Conservation (phyloP, 1,140 invertebrate species). For the Macrobrachium nipponense region DNA sequence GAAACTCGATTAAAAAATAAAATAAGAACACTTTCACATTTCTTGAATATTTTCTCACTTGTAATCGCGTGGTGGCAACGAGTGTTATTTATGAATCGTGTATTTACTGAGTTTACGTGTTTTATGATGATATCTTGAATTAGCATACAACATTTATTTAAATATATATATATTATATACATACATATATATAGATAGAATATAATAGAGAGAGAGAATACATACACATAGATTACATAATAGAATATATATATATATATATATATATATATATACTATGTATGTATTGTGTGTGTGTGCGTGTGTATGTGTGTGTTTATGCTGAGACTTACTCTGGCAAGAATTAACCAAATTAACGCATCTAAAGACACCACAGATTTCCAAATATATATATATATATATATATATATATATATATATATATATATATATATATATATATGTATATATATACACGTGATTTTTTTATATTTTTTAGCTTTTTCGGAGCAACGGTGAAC, state of each 20-base stretch:
- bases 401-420: too few species aligned
- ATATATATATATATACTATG: background rate
- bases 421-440: too few species aligned
- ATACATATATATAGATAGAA: conserved; percentile 10
- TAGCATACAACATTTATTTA: background rate
- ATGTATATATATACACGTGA: too few species aligned
- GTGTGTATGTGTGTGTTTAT: background rate
- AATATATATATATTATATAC: background rate
- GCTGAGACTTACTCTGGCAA: background rate
- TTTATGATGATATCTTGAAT: too few species aligned
- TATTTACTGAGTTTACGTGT: too few species aligned
- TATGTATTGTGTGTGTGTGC: background rate
- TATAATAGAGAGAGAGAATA: too few species aligned
- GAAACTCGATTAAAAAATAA: too few species aligned
- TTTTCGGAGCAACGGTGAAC: conserved; percentile 22
- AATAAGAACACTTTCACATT: too few species aligned
- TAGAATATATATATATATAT: conserved; percentile 2
- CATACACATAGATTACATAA: background rate
- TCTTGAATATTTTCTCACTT: background rate
- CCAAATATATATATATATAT: too few species aligned
- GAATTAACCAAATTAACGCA: background rate
- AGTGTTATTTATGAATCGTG: too few species aligned
- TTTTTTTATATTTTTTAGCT: background rate
- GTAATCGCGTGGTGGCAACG: background rate
- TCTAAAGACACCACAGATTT: background rate